phyloP scores from a whole-genome alignment of 1,140 invertebrate species.

The Drosophila pectinifera region DNA sequence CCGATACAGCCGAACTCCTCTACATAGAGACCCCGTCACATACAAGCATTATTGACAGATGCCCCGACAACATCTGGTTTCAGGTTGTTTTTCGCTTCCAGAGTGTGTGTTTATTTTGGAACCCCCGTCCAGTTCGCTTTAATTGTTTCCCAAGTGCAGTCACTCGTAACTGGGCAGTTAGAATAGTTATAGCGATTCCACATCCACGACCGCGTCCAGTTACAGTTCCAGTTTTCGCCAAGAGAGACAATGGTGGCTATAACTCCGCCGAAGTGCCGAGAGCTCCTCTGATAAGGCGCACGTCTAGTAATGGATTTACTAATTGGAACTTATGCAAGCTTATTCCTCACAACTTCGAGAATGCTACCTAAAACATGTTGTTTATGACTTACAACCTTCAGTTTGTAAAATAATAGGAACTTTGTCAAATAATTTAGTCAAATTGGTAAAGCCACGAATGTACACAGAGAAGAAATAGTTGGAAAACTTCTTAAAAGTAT shows the following conservation, averaged over 20 bases:
- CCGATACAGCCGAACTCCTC: slow-evolving; percentile 31
- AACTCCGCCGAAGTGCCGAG: background rate
- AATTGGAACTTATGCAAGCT: slow-evolving; percentile 37
- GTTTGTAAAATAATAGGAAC: background rate
- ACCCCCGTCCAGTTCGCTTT: slow-evolving; percentile 34
- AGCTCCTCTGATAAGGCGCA: slow-evolving; percentile 22
- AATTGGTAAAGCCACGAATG: background rate
- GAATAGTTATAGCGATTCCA: slow-evolving; percentile 18
- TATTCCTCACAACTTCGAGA: slow-evolving; percentile 2
- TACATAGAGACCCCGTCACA: slow-evolving; percentile 16
- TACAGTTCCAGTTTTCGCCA: slow-evolving; percentile 44
- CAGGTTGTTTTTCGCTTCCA: slow-evolving; percentile 31
- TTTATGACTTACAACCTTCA: background rate
- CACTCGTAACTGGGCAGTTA: slow-evolving; percentile 66
- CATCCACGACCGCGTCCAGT: slow-evolving; percentile 19
- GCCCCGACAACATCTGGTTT: slow-evolving; percentile 35
- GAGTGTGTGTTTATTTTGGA: slow-evolving; percentile 45
- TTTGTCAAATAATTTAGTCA: slow-evolving; percentile 6
- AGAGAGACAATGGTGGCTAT: slow-evolving; percentile 8
- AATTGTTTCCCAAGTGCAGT: slow-evolving; percentile 72
- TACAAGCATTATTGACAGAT: slow-evolving; percentile 11
- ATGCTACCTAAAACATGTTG: slow-evolving; percentile 13
- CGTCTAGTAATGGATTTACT: slow-evolving; percentile 31
- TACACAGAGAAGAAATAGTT: too few species aligned
- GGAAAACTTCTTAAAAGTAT: too few species aligned